Evolutionary conservation across 30 jellyfish, hydroid and myxozoan genomes (phyloP).

Genomic region (Clytia hemisphaerica): DNA sequence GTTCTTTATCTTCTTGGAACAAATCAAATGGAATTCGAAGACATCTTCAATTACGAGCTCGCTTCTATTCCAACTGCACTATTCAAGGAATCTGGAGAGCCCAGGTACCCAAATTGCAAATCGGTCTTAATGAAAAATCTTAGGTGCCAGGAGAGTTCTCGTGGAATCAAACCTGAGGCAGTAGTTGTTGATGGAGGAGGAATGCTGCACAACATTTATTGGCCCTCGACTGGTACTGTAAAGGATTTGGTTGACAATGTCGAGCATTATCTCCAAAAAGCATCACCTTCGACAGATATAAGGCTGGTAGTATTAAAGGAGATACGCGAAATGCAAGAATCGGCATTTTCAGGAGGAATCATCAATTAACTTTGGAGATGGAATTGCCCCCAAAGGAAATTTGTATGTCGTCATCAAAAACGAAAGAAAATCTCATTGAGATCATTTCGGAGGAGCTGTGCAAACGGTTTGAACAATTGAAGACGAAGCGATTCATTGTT

Average conservation of each 20-base stretch:
- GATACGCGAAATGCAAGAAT: background rate
- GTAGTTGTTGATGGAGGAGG: background rate
- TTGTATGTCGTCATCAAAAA: no score
- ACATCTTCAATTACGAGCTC: no score
- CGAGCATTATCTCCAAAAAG: background rate
- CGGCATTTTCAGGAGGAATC: background rate
- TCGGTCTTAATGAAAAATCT: background rate
- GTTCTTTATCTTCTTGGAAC: no score
- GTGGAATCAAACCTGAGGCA: background rate
- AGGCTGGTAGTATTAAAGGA: background rate
- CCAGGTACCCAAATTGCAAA: background rate
- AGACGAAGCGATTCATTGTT: no score
- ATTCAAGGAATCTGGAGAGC: no score
- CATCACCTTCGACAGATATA: background rate
- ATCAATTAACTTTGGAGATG: background rate
- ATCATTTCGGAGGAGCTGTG: no score
- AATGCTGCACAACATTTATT: background rate
- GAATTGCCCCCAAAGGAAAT: no score
- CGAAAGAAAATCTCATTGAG: no score
- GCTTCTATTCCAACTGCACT: no score
- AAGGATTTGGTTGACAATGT: background rate
- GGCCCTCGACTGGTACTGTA: background rate
- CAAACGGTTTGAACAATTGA: no score
- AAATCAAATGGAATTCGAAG: no score
- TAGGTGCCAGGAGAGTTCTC: background rate